phyloP scores from a whole-genome alignment of 2,888 invertebrate genomes.

The Harmothoe impar region DNA sequence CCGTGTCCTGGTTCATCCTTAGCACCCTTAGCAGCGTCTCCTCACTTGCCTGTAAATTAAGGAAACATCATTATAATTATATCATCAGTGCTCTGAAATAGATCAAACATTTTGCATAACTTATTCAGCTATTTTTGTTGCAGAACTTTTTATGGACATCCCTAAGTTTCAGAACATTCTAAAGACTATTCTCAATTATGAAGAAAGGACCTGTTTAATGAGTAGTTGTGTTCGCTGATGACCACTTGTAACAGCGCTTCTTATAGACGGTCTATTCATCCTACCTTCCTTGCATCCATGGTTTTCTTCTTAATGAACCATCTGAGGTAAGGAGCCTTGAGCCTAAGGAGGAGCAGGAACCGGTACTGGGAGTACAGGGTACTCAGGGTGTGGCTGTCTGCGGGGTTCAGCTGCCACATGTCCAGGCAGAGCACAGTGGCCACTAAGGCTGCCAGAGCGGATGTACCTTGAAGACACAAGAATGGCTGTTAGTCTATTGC shows the following conservation, averaged over 20 bases:
- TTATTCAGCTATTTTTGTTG: neutral
- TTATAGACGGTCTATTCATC: no score
- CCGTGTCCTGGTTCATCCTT: neutral
- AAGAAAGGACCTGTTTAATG: no score
- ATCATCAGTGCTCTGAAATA: neutral
- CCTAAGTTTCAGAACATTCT: no score
- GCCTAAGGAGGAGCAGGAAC: neutral
- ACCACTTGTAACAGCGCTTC: no score
- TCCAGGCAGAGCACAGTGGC: neutral
- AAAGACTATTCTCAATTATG: no score
- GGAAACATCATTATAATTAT: no score
- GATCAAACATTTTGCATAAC: neutral
- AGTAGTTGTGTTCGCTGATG: no score
- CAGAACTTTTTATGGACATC: neutral
- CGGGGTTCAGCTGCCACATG: constrained; percentile 36
- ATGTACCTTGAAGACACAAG: neutral
- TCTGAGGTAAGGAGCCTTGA: neutral
- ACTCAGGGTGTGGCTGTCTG: constrained; percentile 46
- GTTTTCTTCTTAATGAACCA: neutral
- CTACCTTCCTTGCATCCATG: constrained; percentile 28
- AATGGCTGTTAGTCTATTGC: no score
- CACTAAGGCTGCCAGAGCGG: neutral
- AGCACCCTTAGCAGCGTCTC: constrained; percentile 9
- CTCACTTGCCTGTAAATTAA: neutral
- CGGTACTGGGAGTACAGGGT: constrained; percentile 38